These are phyloP conservation scores for Myopa tessellatipennis DNA, from an alignment of 2,888 invertebrate genomes.

Conservation along the genomic window DNA sequence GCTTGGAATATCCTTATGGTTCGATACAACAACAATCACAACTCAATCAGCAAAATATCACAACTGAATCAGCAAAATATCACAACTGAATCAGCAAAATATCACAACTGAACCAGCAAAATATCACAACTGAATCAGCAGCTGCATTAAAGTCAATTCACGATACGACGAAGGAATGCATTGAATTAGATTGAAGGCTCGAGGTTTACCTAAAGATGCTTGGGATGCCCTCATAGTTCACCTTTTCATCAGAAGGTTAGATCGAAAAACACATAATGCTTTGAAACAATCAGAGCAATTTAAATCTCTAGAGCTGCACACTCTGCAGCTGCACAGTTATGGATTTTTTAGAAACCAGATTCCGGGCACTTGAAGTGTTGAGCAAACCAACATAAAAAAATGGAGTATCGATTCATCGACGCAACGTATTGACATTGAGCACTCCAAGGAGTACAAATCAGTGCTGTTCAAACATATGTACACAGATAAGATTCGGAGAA, in stretches of 20 bases:
- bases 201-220: background rate
- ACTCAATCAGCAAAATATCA: background rate
- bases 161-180: background rate
- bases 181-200: background rate
- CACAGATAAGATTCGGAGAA: too few species aligned
- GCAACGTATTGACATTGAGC: background rate
- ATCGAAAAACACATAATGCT: background rate
- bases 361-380: too few species aligned
- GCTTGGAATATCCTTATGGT: background rate
- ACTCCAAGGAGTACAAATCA: background rate
- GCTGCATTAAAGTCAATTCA: too few species aligned
- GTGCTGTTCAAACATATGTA: constrained; percentile 7
- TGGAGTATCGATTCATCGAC: background rate
- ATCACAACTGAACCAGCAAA: too few species aligned
- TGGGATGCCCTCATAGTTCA: background rate
- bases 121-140: too few species aligned
- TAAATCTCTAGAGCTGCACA: too few species aligned
- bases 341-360: too few species aligned
- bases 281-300: background rate
- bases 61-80: too few species aligned
- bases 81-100: too few species aligned
- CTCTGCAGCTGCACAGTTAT: too few species aligned
- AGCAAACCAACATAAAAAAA: too few species aligned
- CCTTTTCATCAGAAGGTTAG: background rate
- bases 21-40: background rate